Evolutionary conservation across 2,888 invertebrate species (phyloP).

Genomic region (Apodemia duryi): DNA sequence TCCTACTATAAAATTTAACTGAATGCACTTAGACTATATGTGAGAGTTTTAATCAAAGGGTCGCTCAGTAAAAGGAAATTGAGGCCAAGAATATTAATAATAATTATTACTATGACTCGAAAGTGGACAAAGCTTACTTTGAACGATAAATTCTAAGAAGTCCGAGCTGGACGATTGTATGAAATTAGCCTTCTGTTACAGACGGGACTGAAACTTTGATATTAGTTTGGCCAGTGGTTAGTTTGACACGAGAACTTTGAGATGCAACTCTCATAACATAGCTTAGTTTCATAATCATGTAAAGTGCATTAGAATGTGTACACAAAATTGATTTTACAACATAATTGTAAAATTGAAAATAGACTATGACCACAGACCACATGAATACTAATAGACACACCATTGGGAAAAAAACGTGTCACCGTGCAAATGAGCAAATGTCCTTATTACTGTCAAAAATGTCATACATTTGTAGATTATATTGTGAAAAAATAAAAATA

Average conservation of each 20-base stretch:
- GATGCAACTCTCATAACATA: constrained; percentile 1
- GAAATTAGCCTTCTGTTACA: neutral
- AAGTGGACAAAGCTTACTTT: neutral
- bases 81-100: neutral
- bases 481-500: no score
- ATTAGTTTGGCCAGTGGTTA: neutral
- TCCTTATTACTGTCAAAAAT: no score
- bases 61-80: neutral
- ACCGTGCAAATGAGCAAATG: no score
- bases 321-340: no score
- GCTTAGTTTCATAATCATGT: neutral
- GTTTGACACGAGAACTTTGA: neutral
- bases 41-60: neutral
- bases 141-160: neutral
- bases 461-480: no score
- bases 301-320: neutral
- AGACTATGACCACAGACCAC: no score
- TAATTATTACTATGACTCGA: neutral
- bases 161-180: neutral
- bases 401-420: no score
- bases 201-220: neutral
- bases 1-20: no score
- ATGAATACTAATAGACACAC: no score
- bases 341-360: no score
- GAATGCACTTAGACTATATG: neutral